Evolutionary conservation across 2,113 vertebrate genomes (phyloP), one percentile per base, ranked within the genome.

Genomic region (Trichechus manatus): DNA sequence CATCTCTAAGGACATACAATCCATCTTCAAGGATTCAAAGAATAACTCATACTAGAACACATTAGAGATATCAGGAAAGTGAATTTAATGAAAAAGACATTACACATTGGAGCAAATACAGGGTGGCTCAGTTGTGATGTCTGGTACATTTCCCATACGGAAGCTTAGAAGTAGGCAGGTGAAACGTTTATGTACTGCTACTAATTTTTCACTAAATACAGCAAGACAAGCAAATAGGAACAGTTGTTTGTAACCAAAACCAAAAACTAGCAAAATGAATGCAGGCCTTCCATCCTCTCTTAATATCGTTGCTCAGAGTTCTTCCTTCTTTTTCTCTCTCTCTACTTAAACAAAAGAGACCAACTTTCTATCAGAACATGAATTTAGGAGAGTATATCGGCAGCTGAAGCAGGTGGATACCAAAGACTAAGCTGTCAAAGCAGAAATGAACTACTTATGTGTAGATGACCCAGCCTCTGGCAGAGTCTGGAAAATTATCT

Each of bases 31-130:
- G 56, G 59, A 50, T 2, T 84, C n/a, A 61, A 53, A 25, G 9
- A 92, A 86, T 91, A 94, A 88, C 39, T 96, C 20, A 6, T 17
- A 91, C 85, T 56, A 42, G 31, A 94, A 86, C 47, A 63, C 36
- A 3, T 85, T 68, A 77, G 36, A 42, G 29, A 85, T 75, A 64
- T 36, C 88, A 72, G 19, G 72, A 93, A 95, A 92, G 63, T 36
- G 33, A 94, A 96, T 96, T 97, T 95, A 97, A 88, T 95, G 78
- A 96, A 89, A 61, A 89, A 92, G 6, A 81, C 31, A 92, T 92
- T 66, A 90, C 1, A 90, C n/a, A 90, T 86, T 92, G 33, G 9
- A 89, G 80, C 11, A 89, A 88, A 11, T 75, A 86, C 61, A 95
- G 78, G 23, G 29, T 89, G 61, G 63, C 31, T 86, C 50, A 94